Evolutionary conservation across 2,797 vertebrate genomes (phyloP).

Genomic region (Acrossocheilus fasciatus): DNA sequence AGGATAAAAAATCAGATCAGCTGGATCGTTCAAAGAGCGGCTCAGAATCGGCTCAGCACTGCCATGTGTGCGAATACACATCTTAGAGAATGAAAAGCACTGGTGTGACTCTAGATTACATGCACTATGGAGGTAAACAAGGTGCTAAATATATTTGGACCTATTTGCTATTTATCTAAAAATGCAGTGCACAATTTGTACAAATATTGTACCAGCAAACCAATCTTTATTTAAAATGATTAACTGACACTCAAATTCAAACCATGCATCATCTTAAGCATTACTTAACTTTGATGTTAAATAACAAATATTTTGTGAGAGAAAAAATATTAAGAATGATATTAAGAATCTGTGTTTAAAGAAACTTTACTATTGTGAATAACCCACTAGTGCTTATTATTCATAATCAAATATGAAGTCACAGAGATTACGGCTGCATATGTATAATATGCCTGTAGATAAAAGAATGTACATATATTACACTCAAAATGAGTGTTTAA

Average conservation of each 20-base stretch:
- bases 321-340: neutral
- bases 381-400: neutral
- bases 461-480: slow-evolving; percentile 73
- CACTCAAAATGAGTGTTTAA: slow-evolving; percentile 70
- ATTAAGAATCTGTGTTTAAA: slow-evolving; percentile 1
- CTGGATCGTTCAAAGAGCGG: neutral
- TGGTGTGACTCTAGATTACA: slow-evolving; percentile 49
- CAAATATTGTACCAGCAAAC: neutral
- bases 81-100: slow-evolving; percentile 34
- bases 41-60: slow-evolving; percentile 52
- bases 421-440: slow-evolving; percentile 34
- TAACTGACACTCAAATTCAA: neutral
- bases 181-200: slow-evolving; percentile 22
- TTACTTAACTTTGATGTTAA: neutral
- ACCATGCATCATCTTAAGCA: neutral
- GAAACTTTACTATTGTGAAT: neutral
- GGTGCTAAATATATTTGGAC: slow-evolving; percentile 60
- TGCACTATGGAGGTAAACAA: slow-evolving; percentile 39
- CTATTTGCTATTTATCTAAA: slow-evolving; percentile 40
- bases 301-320: neutral
- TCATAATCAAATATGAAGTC: slow-evolving; percentile 31
- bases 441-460: neutral
- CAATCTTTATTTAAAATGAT: neutral
- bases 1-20: neutral
- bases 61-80: slow-evolving; percentile 43